phyloP scores from a whole-genome alignment of 2,888 invertebrate genomes.

The Cryptophagus acutangulus region DNA sequence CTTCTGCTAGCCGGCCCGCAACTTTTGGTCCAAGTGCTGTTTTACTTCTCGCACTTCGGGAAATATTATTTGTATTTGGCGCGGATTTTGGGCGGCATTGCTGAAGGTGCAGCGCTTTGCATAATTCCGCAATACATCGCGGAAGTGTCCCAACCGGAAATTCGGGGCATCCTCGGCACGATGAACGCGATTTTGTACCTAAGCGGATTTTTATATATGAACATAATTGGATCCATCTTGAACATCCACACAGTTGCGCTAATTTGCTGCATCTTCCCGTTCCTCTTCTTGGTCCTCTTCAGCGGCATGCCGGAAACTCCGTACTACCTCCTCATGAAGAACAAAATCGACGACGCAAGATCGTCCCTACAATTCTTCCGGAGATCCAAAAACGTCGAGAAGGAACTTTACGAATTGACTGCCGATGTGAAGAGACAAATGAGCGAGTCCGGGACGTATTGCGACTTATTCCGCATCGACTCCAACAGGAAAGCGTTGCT shows the following conservation, averaged over 20 bases:
- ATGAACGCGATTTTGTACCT: slow-evolving; percentile 13
- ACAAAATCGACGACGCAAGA: slow-evolving; percentile 29
- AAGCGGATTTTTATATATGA: slow-evolving; percentile 24
- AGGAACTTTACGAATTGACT: slow-evolving; percentile 31
- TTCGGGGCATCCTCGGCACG: slow-evolving; percentile 29
- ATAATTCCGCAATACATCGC: slow-evolving; percentile 33
- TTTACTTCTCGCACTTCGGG: slow-evolving; percentile 19
- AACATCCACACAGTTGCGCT: slow-evolving; percentile 23
- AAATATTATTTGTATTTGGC: slow-evolving; percentile 22
- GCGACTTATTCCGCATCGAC: slow-evolving; percentile 33
- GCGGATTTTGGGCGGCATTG: slow-evolving; percentile 24
- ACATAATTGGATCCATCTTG: slow-evolving; percentile 32
- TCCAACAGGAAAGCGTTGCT: slow-evolving; percentile 36
- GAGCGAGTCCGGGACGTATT: slow-evolving; percentile 33
- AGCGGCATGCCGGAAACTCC: slow-evolving; percentile 39
- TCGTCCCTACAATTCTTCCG: slow-evolving; percentile 31
- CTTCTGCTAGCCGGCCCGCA: slow-evolving; percentile 25
- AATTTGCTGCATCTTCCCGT: slow-evolving; percentile 23
- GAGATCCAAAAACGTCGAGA: slow-evolving; percentile 30
- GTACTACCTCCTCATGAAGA: slow-evolving; percentile 37
- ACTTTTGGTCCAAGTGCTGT: slow-evolving; percentile 21
- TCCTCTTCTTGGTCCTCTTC: slow-evolving; percentile 30
- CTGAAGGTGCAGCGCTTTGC: slow-evolving; percentile 26
- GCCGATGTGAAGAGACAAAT: slow-evolving; percentile 36
- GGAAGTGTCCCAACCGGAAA: slow-evolving; percentile 31